Conservation (phyloP, 2,113 vertebrate species). For the Myotis lucifugus region DNA sequence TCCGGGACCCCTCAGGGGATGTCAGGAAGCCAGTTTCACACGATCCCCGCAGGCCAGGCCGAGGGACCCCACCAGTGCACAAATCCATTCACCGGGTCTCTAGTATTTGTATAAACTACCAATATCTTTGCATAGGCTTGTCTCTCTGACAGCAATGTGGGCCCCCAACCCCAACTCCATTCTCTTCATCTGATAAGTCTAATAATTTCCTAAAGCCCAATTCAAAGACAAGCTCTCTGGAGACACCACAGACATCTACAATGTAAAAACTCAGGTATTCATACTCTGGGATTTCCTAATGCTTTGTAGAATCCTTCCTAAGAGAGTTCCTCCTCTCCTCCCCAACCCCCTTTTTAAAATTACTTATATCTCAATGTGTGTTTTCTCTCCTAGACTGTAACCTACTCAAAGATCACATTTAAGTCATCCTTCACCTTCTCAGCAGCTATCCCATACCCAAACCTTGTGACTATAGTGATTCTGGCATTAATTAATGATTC, state of each 20-base stretch:
- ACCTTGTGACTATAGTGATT: neutral
- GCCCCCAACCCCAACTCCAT: neutral
- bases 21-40: too few relatives aligned
- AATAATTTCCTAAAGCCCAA: neutral
- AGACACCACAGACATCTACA: neutral
- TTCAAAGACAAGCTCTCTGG: neutral
- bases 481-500: neutral
- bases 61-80: too few relatives aligned
- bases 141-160: neutral
- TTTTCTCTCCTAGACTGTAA: neutral
- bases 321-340: neutral
- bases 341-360: neutral
- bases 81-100: too few relatives aligned
- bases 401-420: neutral
- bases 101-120: neutral
- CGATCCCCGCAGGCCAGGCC: too few relatives aligned
- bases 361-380: neutral
- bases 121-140: neutral
- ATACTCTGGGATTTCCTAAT: neutral
- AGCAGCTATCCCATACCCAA: neutral
- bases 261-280: neutral
- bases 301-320: neutral
- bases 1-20: too few relatives aligned
- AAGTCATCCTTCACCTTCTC: neutral
- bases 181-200: neutral